These are phyloP conservation scores for Cyanoderma ruficeps DNA, from an alignment of 2,113 vertebrate species.

Conservation along the genomic window DNA sequence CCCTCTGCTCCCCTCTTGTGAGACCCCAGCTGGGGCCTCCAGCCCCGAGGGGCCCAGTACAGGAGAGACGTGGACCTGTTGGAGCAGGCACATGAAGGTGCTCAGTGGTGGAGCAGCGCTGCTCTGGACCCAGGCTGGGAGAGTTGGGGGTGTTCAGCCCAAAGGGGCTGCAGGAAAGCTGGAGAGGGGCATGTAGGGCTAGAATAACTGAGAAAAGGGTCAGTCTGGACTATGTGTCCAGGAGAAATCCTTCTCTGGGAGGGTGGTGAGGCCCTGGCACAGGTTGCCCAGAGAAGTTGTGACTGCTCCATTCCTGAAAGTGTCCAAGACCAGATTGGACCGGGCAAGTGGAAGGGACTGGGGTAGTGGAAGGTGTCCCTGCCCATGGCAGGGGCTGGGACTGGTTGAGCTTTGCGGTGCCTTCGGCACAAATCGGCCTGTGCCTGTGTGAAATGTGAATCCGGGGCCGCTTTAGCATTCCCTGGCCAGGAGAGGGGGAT, in stretches of 20 bases:
- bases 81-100: not conserved
- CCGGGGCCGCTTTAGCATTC: not conserved
- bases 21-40: not conserved
- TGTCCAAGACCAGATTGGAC: fast-evolving
- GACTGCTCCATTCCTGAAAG: not conserved
- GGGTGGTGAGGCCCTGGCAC: not conserved
- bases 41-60: fast-evolving
- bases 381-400: not conserved
- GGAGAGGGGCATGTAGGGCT: too few relatives aligned
- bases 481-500: constrained; percentile 68
- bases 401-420: not conserved
- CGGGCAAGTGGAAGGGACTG: not conserved
- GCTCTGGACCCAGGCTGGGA: not conserved
- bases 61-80: not conserved
- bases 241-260: not conserved
- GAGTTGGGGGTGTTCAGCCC: not conserved
- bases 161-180: not conserved
- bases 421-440: not conserved
- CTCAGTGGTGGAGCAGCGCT: not conserved
- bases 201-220: not conserved
- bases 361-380: too few relatives aligned
- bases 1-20: not conserved
- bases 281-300: not conserved
- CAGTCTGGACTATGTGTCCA: fast-evolving
- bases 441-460: fast-evolving